phyloP scores from a whole-genome alignment of 2,888 invertebrate genomes.

The Pammene aurita region DNA sequence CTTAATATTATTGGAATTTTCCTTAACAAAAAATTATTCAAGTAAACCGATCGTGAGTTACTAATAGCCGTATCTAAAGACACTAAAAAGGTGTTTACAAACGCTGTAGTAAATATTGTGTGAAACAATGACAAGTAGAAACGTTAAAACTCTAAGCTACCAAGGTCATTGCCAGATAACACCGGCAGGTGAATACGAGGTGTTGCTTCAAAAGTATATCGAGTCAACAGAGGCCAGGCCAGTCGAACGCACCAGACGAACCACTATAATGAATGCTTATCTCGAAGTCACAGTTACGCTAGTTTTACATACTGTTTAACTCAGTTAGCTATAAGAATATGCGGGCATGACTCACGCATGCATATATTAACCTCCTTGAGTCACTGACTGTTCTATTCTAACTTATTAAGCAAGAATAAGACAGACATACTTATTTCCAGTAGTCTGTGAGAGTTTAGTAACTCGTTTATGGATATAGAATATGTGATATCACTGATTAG shows the following conservation, averaged over 20 bases:
- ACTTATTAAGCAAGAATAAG: slow-evolving; percentile 8
- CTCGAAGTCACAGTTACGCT: neutral
- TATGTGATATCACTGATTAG: slow-evolving; percentile 6
- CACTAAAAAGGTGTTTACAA: slow-evolving; percentile 15
- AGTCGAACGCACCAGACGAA: too few relatives aligned
- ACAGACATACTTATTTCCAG: neutral
- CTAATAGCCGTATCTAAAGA: slow-evolving; percentile 22
- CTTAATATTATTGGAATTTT: neutral
- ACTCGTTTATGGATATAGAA: slow-evolving; percentile 1
- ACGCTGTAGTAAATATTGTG: slow-evolving; percentile 22
- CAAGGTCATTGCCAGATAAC: slow-evolving; percentile 41
- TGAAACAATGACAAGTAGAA: slow-evolving; percentile 33
- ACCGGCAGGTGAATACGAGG: slow-evolving; percentile 22
- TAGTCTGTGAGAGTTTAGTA: neutral
- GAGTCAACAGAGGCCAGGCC: too few relatives aligned
- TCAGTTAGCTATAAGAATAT: neutral
- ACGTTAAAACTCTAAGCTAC: slow-evolving; percentile 26
- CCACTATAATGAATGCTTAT: neutral
- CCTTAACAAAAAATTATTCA: neutral
- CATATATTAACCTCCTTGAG: slow-evolving; percentile 17
- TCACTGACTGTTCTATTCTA: neutral
- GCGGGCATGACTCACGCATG: slow-evolving; percentile 44
- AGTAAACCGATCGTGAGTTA: slow-evolving; percentile 10
- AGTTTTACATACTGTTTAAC: neutral
- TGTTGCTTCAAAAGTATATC: neutral